A percentile compares a stretch with the other conserved stretches of the same genome.
phyloP scores from a whole-genome alignment of 1,140 invertebrate genomes.

The Macrobrachium nipponense region DNA sequence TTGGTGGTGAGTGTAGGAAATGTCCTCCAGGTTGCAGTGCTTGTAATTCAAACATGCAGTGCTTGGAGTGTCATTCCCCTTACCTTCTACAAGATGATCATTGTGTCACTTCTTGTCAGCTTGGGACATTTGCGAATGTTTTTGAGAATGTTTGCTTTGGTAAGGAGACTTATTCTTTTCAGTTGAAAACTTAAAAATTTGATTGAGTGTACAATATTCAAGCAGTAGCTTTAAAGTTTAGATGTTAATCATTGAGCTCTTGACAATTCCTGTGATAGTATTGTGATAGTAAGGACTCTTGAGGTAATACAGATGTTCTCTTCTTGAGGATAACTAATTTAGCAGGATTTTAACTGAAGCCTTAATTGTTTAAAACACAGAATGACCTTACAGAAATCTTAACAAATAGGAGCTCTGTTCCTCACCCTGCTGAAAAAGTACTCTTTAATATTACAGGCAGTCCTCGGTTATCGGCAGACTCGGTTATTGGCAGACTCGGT shows the following conservation, averaged over 20 bases:
- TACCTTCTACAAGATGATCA: constrained; percentile 57
- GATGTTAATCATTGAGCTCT: background rate
- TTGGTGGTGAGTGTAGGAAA: constrained; percentile 30
- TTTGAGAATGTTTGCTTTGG: constrained; percentile 56
- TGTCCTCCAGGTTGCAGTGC: constrained; percentile 54
- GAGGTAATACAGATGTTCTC: too few relatives aligned
- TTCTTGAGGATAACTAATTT: too few relatives aligned
- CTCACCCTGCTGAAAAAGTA: too few relatives aligned
- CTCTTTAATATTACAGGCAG: too few relatives aligned
- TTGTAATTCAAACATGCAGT: constrained; percentile 36
- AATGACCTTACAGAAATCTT: too few relatives aligned
- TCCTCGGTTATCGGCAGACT: too few relatives aligned
- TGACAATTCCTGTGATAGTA: too few relatives aligned
- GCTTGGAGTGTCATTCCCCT: constrained; percentile 46
- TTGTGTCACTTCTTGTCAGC: constrained; percentile 55
- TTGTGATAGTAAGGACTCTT: too few relatives aligned
- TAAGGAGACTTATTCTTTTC: constrained; percentile 7
- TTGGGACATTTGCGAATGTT: constrained; percentile 58
- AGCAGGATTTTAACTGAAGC: too few relatives aligned
- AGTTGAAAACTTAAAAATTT: background rate
- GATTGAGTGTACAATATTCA: background rate
- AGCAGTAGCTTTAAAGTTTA: background rate
- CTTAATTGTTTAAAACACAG: too few relatives aligned
- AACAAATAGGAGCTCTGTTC: too few relatives aligned
- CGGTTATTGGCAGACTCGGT: too few relatives aligned